phyloP scores from a whole-genome alignment of 2,888 invertebrate genomes.

The Hoplodrina ambigua region DNA sequence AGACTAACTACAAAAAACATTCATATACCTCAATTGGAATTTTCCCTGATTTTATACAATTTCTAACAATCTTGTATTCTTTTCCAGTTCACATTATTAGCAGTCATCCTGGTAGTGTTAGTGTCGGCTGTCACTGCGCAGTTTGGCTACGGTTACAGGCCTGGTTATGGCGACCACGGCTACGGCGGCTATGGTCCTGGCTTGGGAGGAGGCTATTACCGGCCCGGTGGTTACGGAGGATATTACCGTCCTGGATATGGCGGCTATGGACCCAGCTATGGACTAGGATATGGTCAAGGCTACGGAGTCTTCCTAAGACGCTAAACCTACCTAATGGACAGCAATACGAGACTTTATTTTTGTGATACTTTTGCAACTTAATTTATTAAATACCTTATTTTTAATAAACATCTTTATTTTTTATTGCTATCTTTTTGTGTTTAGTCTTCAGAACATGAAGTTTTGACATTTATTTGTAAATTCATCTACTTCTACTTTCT shows the following conservation, averaged over 20 bases:
- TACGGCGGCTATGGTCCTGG: conserved; percentile 34
- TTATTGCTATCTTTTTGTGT: not conserved
- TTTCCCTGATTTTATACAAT: not conserved
- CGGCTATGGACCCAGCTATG: conserved; percentile 8
- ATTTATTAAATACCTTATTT: conserved; percentile 3
- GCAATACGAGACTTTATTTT: not conserved
- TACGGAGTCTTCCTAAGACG: not conserved
- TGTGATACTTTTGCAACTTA: conserved; percentile 5
- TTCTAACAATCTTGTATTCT: not conserved
- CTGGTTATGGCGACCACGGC: conserved; percentile 14
- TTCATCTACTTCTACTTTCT: not conserved
- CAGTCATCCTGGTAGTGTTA: conserved; percentile 31
- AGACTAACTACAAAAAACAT: not conserved
- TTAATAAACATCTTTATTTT: not conserved
- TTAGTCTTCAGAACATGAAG: not conserved
- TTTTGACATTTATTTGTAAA: not conserved
- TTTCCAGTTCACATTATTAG: conserved; percentile 41
- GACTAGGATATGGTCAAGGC: conserved; percentile 19
- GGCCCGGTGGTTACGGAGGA: conserved; percentile 32
- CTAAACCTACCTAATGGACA: not conserved
- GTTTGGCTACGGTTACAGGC: conserved; percentile 9
- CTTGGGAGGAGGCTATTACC: conserved; percentile 27
- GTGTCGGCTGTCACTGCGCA: conserved; percentile 30
- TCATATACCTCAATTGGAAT: not conserved
- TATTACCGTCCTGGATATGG: conserved; percentile 22